Percentiles rank a stretch among this genome's conserved stretches.
Evolutionary conservation across 2,113 vertebrate genomes (phyloP).

Genomic region (Micronisus gabar): DNA sequence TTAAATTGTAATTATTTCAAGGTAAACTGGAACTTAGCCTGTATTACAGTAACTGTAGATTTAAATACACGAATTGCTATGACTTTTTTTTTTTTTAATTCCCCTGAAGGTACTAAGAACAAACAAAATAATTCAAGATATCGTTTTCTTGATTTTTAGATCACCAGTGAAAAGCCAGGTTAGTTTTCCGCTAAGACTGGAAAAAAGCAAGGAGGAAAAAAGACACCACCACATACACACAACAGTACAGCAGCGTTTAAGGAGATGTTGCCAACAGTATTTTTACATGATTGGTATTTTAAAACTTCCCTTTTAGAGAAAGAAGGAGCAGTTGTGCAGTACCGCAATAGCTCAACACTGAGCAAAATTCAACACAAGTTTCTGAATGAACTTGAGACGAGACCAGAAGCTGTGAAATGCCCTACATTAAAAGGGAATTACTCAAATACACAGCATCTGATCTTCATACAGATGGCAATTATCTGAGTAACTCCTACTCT

Average conservation of each 20-base stretch:
- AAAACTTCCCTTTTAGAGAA: not conserved
- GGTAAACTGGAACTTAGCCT: not conserved
- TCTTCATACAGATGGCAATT: not conserved
- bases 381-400: not conserved
- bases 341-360: accelerated
- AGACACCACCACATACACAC: not conserved
- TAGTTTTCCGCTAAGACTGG: not conserved
- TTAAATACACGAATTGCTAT: not conserved
- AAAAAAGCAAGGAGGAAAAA: not conserved
- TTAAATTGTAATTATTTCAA: not conserved
- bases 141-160: not conserved
- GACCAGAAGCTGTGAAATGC: not conserved
- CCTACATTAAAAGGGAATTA: not conserved
- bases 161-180: not conserved
- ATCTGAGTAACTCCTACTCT: not conserved
- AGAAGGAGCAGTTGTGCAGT: not conserved
- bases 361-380: not conserved
- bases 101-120: not conserved
- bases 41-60: not conserved
- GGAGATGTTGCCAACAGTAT: not conserved
- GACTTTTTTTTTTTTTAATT: not conserved
- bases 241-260: not conserved
- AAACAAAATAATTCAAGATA: not conserved
- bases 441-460: not conserved
- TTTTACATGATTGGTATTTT: not conserved